Base-by-base conservation (phyloP, 2,113 vertebrate species). In the Cephalopholis sonnerati region DNA sequence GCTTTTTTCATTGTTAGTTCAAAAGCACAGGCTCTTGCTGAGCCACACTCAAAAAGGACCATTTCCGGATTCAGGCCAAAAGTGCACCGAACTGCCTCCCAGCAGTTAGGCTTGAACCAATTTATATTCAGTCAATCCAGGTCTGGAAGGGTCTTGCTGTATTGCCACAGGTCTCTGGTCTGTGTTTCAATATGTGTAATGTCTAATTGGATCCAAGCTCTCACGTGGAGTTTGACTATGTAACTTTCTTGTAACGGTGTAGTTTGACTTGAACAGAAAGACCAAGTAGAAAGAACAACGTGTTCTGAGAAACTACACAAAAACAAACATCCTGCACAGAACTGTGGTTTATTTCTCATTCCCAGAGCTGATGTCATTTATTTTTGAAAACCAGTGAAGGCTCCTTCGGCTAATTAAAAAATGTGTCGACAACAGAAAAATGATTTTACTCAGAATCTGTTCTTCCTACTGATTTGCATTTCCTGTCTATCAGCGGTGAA, bases 401-500 rank as follows among this genome's bases (percentile, higher is more conserved):
- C 22, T 44, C 7, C 3, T 64, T 24, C 1, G 22, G 22, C 13
- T 8, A 4, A 15, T 44, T 64, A 25, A 29, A 58, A 17, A 29
- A 17, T 29, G 16, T 59, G 15, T 18, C 1, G 8, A 32, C 17
- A 36, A 2, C 39, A 63, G 36, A 39, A 9, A 62, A 39, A 39
- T 5, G 0, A 5, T 22, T 32, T 20, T 66, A 18, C 20, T 2
- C 39, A 32, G 18, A 58, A 32, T 12, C 15, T 1, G 1, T n/a
- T 67, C 22, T 77, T 3, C 25, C 12, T 24, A 36, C 41, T 22
- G 64, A 48, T 75, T 50, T 69, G 5, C 58, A 36, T 67, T 75
- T 13, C 54, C n/a, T n/a, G 1, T 18, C 67, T 7, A 2, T 69
- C 68, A 16, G 63, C 1, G 6, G 65, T 61, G 22, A 65, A 0